Percentiles rank a stretch among this genome's conserved stretches.
Evolutionary conservation across 2,888 invertebrate species (phyloP).

Genomic region (Brachyopa scutellaris): DNA sequence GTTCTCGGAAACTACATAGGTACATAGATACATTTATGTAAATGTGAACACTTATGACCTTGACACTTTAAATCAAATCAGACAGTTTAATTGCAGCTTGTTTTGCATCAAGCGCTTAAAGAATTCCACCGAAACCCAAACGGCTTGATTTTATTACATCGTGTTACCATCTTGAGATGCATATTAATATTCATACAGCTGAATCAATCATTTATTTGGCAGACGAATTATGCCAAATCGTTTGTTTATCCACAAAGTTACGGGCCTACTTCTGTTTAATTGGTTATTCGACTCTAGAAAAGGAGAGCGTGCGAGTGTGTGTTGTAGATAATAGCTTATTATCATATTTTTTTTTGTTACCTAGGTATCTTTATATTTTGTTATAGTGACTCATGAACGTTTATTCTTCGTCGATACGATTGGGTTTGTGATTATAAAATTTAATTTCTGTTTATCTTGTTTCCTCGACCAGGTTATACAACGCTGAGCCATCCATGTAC

Average conservation of each 20-base stretch:
- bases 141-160: slow-evolving; percentile 23
- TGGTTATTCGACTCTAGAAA: not conserved
- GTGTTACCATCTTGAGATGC: slow-evolving; percentile 34
- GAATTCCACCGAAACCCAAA: slow-evolving; percentile 25
- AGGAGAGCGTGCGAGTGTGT: not conserved
- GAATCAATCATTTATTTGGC: slow-evolving; percentile 8
- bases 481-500: too few species aligned
- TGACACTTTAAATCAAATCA: not conserved
- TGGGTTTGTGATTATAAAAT: slow-evolving; percentile 8
- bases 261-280: slow-evolving; percentile 12
- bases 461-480: slow-evolving; percentile 27
- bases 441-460: slow-evolving; percentile 14
- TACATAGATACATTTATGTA: too few species aligned
- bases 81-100: not conserved
- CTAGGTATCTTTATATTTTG: not conserved
- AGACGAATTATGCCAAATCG: not conserved
- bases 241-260: not conserved
- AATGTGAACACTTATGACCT: too few species aligned
- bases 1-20: not conserved
- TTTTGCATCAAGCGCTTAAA: slow-evolving; percentile 2
- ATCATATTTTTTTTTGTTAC: not conserved
- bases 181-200: slow-evolving; percentile 32
- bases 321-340: not conserved
- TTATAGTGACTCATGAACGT: not conserved
- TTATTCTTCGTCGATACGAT: not conserved